Base-by-base conservation (phyloP, 2,113 vertebrate species). In the Aix galericulata region DNA sequence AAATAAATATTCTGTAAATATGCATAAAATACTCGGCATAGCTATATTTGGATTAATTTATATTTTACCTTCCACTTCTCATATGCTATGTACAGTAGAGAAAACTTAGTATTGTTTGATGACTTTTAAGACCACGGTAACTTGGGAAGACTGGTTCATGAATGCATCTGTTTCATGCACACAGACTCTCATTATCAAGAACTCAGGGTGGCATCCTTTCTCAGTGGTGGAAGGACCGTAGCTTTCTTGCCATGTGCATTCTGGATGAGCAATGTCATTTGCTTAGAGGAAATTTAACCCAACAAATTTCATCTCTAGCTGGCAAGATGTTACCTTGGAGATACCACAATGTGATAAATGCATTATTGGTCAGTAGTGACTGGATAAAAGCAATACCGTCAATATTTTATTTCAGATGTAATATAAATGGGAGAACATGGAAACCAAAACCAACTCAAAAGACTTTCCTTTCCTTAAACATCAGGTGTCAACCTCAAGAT, bases 311-410 rank as follows among this genome's bases (percentile, higher is more conserved):
- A 82, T 83, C 58, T 73, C 42, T 60, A 69, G 66, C 67, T 78
- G 86, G 76, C 44, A 88, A 86, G 85, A 72, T 64, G 82, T 95
- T 96, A 95, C 94, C 83, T 92, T 96, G 94, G 92, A 97, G 96
- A 97, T 94, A 95, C 34, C 87, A 56, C 73, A 94, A 55, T 46
- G 59, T 50, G 82, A 89, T 94, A 96, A 97, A 95, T 82, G 92
- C 59, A 67, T 96, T 95, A 94, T 77, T 95, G 95, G 82, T 96
- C 91, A 95, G 82, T 94, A 93, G 83, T 90, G 96, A 86, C 73
- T 81, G 76, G 81, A 80, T 80, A 95, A 96, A 96, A 94, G 91
- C 55, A 71, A 62, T 88, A 94, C 46, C 84, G 88, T 87, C 85
- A 89, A 80, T 69, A 97, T 22, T 48, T 92, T 81, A 81, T 97